Evolutionary conservation across 1,140 invertebrate genomes (phyloP).

Genomic region (Macrotrachela quadricornifera): DNA sequence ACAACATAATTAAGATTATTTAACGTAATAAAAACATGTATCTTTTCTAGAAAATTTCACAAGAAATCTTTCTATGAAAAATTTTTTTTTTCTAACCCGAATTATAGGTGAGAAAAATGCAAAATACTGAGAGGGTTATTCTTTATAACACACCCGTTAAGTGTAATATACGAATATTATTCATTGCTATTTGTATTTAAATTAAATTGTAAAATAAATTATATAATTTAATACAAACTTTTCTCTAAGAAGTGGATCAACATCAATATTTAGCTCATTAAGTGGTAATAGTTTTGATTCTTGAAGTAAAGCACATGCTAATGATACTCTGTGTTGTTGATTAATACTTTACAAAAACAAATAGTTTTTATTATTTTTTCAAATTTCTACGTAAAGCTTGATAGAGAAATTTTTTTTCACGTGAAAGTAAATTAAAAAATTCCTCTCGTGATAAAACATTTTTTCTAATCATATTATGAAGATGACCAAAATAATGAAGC

Average conservation of each 20-base stretch:
- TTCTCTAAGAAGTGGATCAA: slow-evolving; percentile 66
- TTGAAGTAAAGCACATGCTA: slow-evolving; percentile 72
- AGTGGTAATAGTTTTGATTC: slow-evolving; percentile 73
- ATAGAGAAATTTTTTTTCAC: slow-evolving; percentile 45
- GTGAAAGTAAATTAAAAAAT: slow-evolving; percentile 37
- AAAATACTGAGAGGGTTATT: too few species aligned
- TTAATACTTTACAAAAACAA: slow-evolving; percentile 47
- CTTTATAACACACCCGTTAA: too few species aligned
- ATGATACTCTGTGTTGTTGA: slow-evolving; percentile 68
- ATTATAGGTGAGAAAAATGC: too few species aligned
- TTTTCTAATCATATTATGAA: slow-evolving; percentile 57
- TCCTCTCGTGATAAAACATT: slow-evolving; percentile 67
- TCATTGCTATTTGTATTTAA: too few species aligned
- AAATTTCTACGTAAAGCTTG: slow-evolving; percentile 38
- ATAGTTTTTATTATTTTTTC: neutral
- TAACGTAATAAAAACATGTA: too few species aligned
- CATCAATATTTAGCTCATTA: slow-evolving; percentile 79
- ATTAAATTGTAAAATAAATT: slow-evolving; percentile 14
- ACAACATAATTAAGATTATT: too few species aligned
- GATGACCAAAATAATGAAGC: slow-evolving; percentile 80
- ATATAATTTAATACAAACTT: slow-evolving; percentile 37
- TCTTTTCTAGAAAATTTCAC: too few species aligned
- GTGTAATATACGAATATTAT: too few species aligned
- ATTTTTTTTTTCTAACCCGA: too few species aligned
- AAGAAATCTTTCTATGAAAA: too few species aligned